phyloP scores from a whole-genome alignment of 1,140 invertebrate genomes.

The Oryctes rhinoceros region DNA sequence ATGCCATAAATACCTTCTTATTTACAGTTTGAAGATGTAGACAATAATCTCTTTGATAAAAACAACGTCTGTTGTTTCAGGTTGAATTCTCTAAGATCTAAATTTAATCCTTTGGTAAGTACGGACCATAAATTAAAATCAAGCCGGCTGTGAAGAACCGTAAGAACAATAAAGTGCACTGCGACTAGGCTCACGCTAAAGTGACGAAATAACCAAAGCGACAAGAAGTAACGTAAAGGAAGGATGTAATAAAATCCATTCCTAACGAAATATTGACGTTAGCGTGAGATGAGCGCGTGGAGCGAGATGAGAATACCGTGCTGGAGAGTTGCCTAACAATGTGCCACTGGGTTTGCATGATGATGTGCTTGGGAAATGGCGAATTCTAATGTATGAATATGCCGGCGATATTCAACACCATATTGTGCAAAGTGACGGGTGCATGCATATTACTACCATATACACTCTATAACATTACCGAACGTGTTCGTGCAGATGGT shows the following conservation, averaged over 20 bases:
- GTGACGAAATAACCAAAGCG: neutral
- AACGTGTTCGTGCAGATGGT: neutral
- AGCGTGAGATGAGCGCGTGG: neutral
- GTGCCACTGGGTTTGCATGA: neutral
- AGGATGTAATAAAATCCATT: neutral
- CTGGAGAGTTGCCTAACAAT: constrained; percentile 12
- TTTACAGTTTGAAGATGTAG: too few relatives aligned
- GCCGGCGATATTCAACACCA: constrained; percentile 19
- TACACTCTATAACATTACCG: neutral
- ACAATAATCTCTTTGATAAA: too few relatives aligned
- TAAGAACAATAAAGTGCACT: neutral
- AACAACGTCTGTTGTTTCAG: too few relatives aligned
- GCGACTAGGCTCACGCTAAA: neutral
- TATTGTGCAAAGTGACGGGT: constrained; percentile 1
- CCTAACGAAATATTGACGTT: neutral
- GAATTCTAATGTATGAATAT: constrained; percentile 26
- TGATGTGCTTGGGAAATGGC: constrained; percentile 6
- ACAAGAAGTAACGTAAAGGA: neutral
- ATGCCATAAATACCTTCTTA: too few relatives aligned
- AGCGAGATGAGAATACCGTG: neutral
- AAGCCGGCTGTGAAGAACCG: too few relatives aligned
- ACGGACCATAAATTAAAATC: too few relatives aligned
- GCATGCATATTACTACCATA: constrained; percentile 15
- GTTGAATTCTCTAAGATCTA: too few relatives aligned
- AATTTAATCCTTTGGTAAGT: too few relatives aligned